Evolutionary conservation across 2,888 invertebrate genomes (phyloP), one percentile per base, ranked within the genome.

Genomic region (Thyatira batis): DNA sequence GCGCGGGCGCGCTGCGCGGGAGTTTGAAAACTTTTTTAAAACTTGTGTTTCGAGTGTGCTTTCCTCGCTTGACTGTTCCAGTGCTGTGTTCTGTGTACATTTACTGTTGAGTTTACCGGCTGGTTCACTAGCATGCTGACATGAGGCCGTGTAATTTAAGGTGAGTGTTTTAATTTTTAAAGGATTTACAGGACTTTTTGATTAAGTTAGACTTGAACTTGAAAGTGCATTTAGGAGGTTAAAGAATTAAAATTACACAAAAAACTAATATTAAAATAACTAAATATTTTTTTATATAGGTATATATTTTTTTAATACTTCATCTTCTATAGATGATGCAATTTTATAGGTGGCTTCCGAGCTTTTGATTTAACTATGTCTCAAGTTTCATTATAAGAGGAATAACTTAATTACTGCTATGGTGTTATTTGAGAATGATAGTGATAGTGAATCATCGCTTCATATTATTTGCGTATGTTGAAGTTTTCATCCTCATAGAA

Each of bases 141-240:
- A 90, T 89, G 91, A 82, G 79, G 79, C 77, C 72, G 69, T 74
- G 67, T 69, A 86, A 72, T 74, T 82, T 89, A 82, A 91, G 91
- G 91, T 90, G 67, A 72, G 84, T 52, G 51, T 45, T 59, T 49
- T 44, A 30, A 10, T 30, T 10, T 10, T 30, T 8, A 30, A 10
- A 30, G 8, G 30, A 11, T n/a, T n/a, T n/a, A n/a, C n/a, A n/a
- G n/a, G n/a, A n/a, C n/a, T n/a, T n/a, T n/a, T n/a, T n/a, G n/a
- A n/a, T n/a, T n/a, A n/a, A n/a, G n/a, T n/a, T n/a, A n/a, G n/a
- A n/a, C n/a, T n/a, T n/a, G n/a, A n/a, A n/a, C n/a, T n/a, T n/a
- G n/a, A n/a, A n/a, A n/a, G n/a, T n/a, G n/a, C n/a, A n/a, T n/a
- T n/a, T n/a, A n/a, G n/a, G n/a, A n/a, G n/a, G n/a, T n/a, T n/a